Base-by-base conservation (phyloP, 2,888 invertebrate species). In the Pammene fasciana region DNA sequence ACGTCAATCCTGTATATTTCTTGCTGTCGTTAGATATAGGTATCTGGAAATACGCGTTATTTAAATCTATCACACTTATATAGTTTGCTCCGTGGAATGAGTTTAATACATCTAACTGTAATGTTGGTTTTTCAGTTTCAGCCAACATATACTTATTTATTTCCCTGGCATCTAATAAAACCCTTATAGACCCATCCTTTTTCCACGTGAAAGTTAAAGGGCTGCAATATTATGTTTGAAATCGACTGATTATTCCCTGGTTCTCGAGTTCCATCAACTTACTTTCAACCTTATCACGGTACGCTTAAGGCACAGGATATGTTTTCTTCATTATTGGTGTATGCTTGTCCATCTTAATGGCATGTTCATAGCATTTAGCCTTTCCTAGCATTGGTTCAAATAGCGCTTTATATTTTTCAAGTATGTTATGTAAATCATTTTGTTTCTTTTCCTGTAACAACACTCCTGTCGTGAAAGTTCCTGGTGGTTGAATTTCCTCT, bases 221-320 rank as follows among this genome's bases (percentile, higher is more conserved):
- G 36, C 78, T 77, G 45, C 75, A 60, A 57, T 75, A 72, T 5
- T 75, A 72, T 0, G 72, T 74, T 0, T 73, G 26, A 1, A 48
- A 11, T 4, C 73, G 66, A 9, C 60, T 68, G 0, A 77, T 75
- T 9, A 76, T 75, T 6, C 72, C 72, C 14, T 65, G 41, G 0
- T 56, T 26, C 16, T 71, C 75, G 61, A 77, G 64, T 54, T 77
- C 75, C 1, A 10, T 26, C n/a, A 76, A 52, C 41, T 75, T 75
- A n/a, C 18, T 41, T 26, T 73, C 73, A 0, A 78, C 38, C n/a
- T 73, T 74, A 0, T 55, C 52, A 6, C 78, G 59, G 72, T 76
- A 75, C 0, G 76, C 74, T 57, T 72, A 76, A 0, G 76, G 76
- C 8, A 79, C 46, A 0, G 76, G 76, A 54, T 77, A 76, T 0